These are phyloP conservation scores for Anabas testudineus DNA, from an alignment of 2,797 vertebrate species.

Conservation along the genomic window DNA sequence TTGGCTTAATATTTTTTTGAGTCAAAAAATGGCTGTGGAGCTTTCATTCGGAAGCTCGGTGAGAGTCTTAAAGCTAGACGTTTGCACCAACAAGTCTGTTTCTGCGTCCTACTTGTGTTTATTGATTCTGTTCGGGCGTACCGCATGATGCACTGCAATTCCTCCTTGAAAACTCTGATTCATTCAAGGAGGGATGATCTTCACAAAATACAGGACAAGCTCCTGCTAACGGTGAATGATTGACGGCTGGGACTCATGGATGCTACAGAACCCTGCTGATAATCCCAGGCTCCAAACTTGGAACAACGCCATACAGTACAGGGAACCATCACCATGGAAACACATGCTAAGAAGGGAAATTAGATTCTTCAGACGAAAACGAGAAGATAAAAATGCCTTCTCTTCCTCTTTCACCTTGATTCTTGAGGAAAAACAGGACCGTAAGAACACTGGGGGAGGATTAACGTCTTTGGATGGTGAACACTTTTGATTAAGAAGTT, in stretches of 20 bases:
- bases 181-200: slow-evolving; percentile 70
- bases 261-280: slow-evolving; percentile 65
- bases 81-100: slow-evolving; percentile 64
- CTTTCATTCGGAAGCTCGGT: slow-evolving; percentile 69
- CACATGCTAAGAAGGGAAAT: slow-evolving; percentile 69
- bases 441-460: slow-evolving; percentile 37
- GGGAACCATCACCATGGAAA: slow-evolving; percentile 75
- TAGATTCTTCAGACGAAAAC: slow-evolving; percentile 49
- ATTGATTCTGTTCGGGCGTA: slow-evolving; percentile 74
- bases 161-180: slow-evolving; percentile 77
- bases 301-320: slow-evolving; percentile 58
- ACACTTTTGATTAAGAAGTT: slow-evolving; percentile 76
- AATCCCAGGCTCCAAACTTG: slow-evolving; percentile 67
- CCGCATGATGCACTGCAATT: slow-evolving; percentile 53
- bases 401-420: slow-evolving; percentile 78
- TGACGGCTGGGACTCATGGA: slow-evolving; percentile 66
- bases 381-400: slow-evolving; percentile 27
- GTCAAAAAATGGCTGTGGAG: slow-evolving; percentile 73
- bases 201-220: slow-evolving; percentile 44
- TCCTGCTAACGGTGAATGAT: slow-evolving; percentile 70
- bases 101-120: slow-evolving; percentile 63
- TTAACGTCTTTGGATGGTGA: slow-evolving; percentile 69
- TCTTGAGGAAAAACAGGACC: slow-evolving; percentile 67
- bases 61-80: slow-evolving; percentile 75
- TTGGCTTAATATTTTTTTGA: slow-evolving; percentile 66